Evolutionary conservation across 1,140 invertebrate species (phyloP), one percentile per base, ranked within the genome.

Genomic region (Lerema accius): DNA sequence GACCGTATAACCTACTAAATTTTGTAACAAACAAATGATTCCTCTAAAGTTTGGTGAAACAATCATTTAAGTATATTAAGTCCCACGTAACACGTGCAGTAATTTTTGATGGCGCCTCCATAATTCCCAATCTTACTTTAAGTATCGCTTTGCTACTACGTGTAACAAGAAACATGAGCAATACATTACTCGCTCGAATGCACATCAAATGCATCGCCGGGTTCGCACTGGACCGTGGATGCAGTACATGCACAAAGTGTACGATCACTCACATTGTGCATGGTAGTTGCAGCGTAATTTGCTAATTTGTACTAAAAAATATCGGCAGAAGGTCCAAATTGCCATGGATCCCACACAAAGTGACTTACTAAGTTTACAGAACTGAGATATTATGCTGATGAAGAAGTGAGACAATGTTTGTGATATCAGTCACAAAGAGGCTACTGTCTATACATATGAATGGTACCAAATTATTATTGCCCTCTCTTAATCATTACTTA

Each of bases 221-320:
- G 17, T 62, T 10, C 35, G 39, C 63, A 69, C 13, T 56, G 45
- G 43, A 69, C 67, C 63, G 42, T 69, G 58, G 39, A 56, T 15
- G 19, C 19, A n/a, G 39, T 43, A 32, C 23, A 43, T 23, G 51
- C 51, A 56, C 23, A n/a, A n/a, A n/a, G n/a, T n/a, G n/a, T n/a
- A n/a, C n/a, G 17, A 26, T 14, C 11, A 56, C 37, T 43, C 51
- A 28, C 43, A 56, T n/a, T 55, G 17, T 45, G 14, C 26, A 14
- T 9, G 40, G 13, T 32, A 45, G 3, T 17, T 3, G 7, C 32
- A 26, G 43, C 39, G 16, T 56, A 11, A 56, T 56, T 17, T 55
- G 19, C n/a, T 13, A 17, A 45, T 56, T 28, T 16, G 37, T 11
- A 19, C 11, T 39, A 9, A 6, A 32, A 42, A 4, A 11, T 43